phyloP scores from a whole-genome alignment of 2,888 invertebrate genomes.

The Hemicrepidius hirtus region DNA sequence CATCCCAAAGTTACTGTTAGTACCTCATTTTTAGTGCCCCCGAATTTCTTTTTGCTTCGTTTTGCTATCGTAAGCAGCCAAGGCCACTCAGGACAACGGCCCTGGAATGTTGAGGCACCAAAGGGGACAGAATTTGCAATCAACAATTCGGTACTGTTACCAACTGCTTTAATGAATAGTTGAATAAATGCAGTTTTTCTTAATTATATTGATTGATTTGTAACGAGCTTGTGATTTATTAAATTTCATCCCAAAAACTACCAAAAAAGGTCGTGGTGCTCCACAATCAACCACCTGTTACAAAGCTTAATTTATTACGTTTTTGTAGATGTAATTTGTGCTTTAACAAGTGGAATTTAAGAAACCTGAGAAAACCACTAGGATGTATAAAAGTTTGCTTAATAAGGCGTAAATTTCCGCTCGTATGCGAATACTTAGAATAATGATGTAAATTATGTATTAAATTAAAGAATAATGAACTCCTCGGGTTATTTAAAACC shows the following conservation, averaged over 20 bases:
- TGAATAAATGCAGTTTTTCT: conserved; percentile 31
- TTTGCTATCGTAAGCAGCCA: conserved; percentile 53
- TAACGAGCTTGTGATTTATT: no score
- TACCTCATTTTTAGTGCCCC: conserved; percentile 36
- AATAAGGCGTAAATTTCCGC: conserved; percentile 50
- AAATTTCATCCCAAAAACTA: no score
- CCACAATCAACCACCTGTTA: conserved; percentile 29
- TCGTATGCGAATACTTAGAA: conserved; percentile 44
- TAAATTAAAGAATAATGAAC: conserved; percentile 51
- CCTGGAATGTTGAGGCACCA: conserved; percentile 55
- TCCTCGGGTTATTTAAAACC: conserved; percentile 39
- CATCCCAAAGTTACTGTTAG: conserved; percentile 30
- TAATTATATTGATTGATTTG: no score
- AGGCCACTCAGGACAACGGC: conserved; percentile 58
- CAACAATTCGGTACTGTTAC: conserved; percentile 48
- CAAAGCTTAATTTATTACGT: conserved; percentile 1
- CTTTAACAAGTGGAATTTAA: conserved; percentile 32
- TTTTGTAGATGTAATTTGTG: conserved; percentile 13
- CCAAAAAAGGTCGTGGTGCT: background rate
- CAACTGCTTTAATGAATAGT: conserved; percentile 30
- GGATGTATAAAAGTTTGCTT: conserved; percentile 41
- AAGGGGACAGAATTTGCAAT: conserved; percentile 53
- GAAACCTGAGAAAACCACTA: conserved; percentile 41
- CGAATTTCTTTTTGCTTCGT: conserved; percentile 44
- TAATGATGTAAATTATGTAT: conserved; percentile 41